Evolutionary conservation across 2,113 vertebrate species (phyloP).

Genomic region (Haemorhous mexicanus): DNA sequence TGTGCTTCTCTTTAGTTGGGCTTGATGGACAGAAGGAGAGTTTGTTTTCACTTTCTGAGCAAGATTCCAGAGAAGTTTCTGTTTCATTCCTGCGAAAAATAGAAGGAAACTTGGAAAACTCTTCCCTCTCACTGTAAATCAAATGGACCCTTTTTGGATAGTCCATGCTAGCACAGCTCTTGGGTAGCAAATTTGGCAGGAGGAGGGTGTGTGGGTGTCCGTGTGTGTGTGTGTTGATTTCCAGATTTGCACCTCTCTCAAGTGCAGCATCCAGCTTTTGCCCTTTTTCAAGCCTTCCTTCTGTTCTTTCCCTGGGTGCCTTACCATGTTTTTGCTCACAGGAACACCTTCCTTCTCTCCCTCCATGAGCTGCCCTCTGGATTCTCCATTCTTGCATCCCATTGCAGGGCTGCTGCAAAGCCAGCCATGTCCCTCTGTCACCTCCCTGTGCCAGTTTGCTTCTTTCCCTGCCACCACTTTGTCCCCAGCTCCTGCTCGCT

Average conservation of each 20-base stretch:
- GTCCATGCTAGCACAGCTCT: neutral
- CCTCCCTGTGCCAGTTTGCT: neutral
- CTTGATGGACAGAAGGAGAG: neutral
- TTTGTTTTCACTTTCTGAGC: neutral
- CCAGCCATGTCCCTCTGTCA: neutral
- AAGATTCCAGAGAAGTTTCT: neutral
- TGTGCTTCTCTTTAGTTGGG: neutral
- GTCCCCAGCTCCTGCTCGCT: neutral
- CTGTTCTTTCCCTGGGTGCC: neutral
- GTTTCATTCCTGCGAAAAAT: neutral
- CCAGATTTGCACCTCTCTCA: neutral
- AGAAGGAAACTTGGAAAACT: neutral
- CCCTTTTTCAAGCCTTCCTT: neutral
- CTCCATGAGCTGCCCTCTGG: neutral
- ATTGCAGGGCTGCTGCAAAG: neutral
- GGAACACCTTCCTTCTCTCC: neutral
- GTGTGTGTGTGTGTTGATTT: neutral
- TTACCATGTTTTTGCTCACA: neutral
- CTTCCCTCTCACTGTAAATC: neutral
- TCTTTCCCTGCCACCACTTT: slow-evolving; percentile 3
- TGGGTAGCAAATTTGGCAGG: neutral
- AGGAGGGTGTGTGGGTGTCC: neutral
- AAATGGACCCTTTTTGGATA: neutral
- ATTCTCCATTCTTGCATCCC: neutral
- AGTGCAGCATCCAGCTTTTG: neutral